These are phyloP conservation scores for Hyles euphorbiae DNA, from an alignment of 1,140 invertebrate species.

Conservation along the genomic window DNA sequence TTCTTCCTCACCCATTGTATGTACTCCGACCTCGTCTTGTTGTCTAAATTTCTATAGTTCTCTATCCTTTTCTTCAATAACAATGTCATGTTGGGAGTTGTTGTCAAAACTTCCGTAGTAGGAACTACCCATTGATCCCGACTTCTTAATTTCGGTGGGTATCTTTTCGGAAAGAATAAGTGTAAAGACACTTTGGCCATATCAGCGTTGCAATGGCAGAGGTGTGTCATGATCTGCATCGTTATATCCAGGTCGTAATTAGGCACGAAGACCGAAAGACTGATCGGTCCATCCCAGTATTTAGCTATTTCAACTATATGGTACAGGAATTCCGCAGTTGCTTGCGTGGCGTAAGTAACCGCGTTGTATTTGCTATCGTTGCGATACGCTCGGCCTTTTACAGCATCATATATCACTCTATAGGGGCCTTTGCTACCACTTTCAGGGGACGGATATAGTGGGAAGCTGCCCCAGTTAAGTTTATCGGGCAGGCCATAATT, in stretches of 20 bases:
- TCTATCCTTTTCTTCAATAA: conserved; percentile 44
- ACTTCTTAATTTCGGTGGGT: conserved; percentile 40
- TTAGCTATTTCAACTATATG: conserved; percentile 82
- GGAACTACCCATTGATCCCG: conserved; percentile 19
- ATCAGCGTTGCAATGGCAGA: conserved; percentile 79
- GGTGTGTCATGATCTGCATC: conserved; percentile 77
- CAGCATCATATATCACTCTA: conserved; percentile 80
- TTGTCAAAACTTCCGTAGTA: conserved; percentile 33
- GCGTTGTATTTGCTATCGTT: conserved; percentile 56
- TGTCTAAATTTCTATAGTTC: conserved; percentile 47
- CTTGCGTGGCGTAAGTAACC: conserved; percentile 84
- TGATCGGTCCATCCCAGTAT: conserved; percentile 85
- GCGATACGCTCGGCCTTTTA: conserved; percentile 59
- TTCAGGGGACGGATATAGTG: conserved; percentile 76
- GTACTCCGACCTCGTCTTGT: conserved; percentile 52
- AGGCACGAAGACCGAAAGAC: conserved; percentile 83
- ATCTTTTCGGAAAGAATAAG: conserved; percentile 77
- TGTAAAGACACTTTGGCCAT: conserved; percentile 85
- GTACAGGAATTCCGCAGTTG: conserved; percentile 84
- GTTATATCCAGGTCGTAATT: conserved; percentile 79
- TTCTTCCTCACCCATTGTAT: conserved; percentile 52
- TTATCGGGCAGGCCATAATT: conserved; percentile 77
- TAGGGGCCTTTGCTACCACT: conserved; percentile 76
- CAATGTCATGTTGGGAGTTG: conserved; percentile 35
- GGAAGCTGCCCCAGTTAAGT: conserved; percentile 70